Conservation (phyloP, 2,797 vertebrate genomes). For the Amazonetta brasiliensis region DNA sequence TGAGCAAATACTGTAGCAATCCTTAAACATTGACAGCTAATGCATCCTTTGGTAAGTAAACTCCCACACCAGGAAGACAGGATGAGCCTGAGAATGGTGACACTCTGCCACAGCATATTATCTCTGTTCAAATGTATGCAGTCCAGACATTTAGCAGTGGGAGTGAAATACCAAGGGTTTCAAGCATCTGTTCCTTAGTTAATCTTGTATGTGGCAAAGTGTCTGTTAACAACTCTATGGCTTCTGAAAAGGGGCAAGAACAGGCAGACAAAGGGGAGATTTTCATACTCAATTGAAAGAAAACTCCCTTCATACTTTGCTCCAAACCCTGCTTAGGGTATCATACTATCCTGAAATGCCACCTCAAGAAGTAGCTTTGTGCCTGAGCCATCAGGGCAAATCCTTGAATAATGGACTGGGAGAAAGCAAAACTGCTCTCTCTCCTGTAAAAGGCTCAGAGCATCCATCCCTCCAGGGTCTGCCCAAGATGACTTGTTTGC, state of each 20-base stretch:
- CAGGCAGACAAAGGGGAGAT: neutral
- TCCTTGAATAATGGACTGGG: neutral
- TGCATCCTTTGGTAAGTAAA: neutral
- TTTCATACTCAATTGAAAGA: neutral
- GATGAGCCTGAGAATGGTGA: neutral
- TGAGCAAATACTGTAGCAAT: neutral
- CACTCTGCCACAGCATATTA: conserved; percentile 33
- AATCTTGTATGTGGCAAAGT: conserved; percentile 14
- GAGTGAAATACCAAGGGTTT: conserved; percentile 53
- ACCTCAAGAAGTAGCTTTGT: neutral
- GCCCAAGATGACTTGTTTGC: neutral
- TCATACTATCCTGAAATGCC: neutral
- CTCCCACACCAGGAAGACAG: conserved; percentile 11
- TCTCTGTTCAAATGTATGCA: conserved; percentile 39
- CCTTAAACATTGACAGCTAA: neutral
- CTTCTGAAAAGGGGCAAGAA: conserved; percentile 22
- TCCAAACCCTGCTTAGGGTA: neutral
- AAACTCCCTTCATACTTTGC: neutral
- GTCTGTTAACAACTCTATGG: neutral
- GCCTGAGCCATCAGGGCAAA: neutral
- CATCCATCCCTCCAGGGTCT: neutral
- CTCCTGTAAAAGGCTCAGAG: neutral
- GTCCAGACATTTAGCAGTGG: conserved; percentile 27
- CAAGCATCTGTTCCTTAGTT: conserved; percentile 53
- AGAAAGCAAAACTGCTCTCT: neutral